Conservation (phyloP, 2,113 vertebrate species). For the Ophthalmolycus amberensis region DNA sequence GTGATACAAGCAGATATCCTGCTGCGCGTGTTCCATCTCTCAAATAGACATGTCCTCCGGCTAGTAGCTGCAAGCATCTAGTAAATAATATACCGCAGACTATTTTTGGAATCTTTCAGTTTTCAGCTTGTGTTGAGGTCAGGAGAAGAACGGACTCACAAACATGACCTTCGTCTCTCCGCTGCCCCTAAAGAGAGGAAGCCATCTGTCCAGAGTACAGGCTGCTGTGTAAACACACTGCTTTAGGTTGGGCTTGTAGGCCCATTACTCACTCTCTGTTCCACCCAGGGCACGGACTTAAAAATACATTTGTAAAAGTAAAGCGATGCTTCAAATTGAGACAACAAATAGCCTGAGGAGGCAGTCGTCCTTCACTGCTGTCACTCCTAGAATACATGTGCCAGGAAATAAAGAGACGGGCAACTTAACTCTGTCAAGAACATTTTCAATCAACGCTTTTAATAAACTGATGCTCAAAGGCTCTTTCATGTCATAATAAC, state of each 20-base stretch:
- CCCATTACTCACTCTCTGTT: conserved; percentile 40
- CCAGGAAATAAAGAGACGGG: conserved; percentile 10
- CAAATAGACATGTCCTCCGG: neutral
- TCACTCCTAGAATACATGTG: conserved; percentile 24
- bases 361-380: conserved; percentile 5
- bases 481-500: neutral
- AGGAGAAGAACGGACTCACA: conserved; percentile 25
- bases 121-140: conserved; percentile 50
- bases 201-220: conserved; percentile 57
- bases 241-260: conserved; percentile 36
- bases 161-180: conserved; percentile 66
- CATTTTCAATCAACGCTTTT: neutral
- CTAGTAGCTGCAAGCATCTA: conserved; percentile 5
- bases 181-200: conserved; percentile 59
- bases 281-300: conserved; percentile 1
- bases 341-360: conserved; percentile 23
- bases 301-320: conserved; percentile 25
- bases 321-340: conserved; percentile 29
- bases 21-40: neutral
- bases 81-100: conserved; percentile 10
- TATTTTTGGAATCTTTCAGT: conserved; percentile 32
- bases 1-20: neutral
- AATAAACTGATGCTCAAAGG: neutral
- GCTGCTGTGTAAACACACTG: conserved; percentile 40
- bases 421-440: neutral